phyloP scores from a whole-genome alignment of 2,888 invertebrate genomes.

The Bombylius discolor region DNA sequence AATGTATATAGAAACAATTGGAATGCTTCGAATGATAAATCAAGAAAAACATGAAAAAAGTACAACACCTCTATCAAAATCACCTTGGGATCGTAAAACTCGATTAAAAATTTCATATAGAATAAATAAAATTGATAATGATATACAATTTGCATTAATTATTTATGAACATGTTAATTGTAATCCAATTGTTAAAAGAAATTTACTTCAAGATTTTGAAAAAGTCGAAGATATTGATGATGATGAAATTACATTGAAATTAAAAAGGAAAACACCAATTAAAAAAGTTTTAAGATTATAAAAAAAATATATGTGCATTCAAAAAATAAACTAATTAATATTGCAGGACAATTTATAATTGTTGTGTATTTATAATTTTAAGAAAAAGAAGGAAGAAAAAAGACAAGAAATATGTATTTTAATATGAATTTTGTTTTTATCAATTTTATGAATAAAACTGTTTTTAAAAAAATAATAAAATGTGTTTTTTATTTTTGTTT shows the following conservation, averaged over 20 bases:
- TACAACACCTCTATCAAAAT: too few species aligned
- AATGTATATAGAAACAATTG: constrained; percentile 13
- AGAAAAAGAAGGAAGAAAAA: too few species aligned
- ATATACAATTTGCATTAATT: constrained; percentile 24
- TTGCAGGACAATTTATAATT: too few species aligned
- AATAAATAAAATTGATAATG: constrained; percentile 19
- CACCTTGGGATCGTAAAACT: constrained; percentile 18
- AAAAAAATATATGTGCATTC: not conserved
- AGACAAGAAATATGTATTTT: too few species aligned
- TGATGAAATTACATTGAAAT: not conserved
- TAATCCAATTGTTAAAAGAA: constrained; percentile 16
- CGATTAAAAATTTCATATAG: constrained; percentile 24
- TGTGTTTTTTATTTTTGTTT: too few species aligned
- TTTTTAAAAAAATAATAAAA: too few species aligned
- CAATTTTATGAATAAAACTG: too few species aligned
- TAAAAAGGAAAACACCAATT: constrained; percentile 4
- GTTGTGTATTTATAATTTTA: too few species aligned
- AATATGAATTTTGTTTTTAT: too few species aligned
- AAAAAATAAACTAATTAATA: too few species aligned
- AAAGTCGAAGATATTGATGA: not conserved
- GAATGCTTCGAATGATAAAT: constrained; percentile 5
- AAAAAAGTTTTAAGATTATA: constrained; percentile 3
- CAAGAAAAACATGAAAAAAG: constrained; percentile 7
- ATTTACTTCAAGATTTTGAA: constrained; percentile 23
- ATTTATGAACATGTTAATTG: constrained; percentile 22